phyloP scores from a whole-genome alignment of 2,888 invertebrate species.

The Chalcosyrphus nemorum region DNA sequence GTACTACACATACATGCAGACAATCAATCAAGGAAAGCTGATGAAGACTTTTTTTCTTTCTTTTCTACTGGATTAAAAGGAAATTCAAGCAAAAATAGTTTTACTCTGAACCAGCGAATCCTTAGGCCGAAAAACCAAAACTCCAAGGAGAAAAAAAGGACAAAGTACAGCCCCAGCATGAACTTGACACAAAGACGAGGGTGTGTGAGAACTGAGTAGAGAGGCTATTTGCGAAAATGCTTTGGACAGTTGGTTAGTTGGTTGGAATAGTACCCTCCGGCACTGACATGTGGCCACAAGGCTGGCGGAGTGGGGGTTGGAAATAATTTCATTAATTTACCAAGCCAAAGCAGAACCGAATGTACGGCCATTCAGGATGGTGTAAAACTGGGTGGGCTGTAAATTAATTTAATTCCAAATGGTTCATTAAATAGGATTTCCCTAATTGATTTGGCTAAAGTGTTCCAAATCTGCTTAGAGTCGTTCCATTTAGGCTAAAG shows the following conservation, averaged over 20 bases:
- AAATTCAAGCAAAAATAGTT: conserved; percentile 2
- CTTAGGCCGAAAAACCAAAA: neutral
- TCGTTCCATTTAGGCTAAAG: conserved; percentile 25
- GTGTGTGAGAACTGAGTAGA: neutral
- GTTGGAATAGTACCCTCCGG: conserved; percentile 9
- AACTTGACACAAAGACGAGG: neutral
- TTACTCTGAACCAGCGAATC: neutral
- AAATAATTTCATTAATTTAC: conserved; percentile 55
- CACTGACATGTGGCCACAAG: conserved; percentile 26
- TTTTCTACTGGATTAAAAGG: neutral
- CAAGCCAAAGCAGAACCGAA: too few species aligned
- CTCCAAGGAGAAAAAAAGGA: neutral
- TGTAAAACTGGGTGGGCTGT: conserved; percentile 20
- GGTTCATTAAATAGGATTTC: conserved; percentile 56
- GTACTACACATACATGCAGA: neutral
- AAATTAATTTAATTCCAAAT: conserved; percentile 55
- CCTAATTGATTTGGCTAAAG: conserved; percentile 60
- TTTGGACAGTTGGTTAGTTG: conserved; percentile 24
- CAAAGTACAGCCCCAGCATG: neutral
- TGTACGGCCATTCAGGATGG: neutral
- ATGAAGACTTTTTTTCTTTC: neutral
- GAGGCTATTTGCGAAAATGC: conserved; percentile 17
- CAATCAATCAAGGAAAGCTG: conserved; percentile 37
- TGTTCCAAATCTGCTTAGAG: conserved; percentile 49
- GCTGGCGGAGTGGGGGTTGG: too few species aligned